phyloP scores from a whole-genome alignment of 2,113 vertebrate species.

The Phyllostomus hastatus region DNA sequence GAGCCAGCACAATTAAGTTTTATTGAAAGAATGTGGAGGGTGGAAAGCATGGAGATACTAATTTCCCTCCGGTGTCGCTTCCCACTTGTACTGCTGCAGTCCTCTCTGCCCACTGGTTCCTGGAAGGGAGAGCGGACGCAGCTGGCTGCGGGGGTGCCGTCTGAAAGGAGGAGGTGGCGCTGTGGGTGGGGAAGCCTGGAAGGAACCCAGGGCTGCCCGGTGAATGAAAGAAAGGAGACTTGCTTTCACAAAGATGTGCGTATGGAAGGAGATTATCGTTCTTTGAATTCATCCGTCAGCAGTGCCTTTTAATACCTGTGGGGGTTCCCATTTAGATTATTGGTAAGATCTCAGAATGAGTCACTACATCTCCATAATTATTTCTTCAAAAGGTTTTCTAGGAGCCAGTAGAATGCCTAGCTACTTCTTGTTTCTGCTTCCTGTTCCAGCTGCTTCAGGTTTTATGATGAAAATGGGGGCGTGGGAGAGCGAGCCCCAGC shows the following conservation, averaged over 20 bases:
- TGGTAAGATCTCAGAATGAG: not conserved
- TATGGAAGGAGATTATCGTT: not conserved
- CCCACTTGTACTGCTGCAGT: not conserved
- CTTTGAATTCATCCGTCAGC: not conserved
- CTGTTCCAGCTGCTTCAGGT: not conserved
- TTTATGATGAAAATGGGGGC: conserved; percentile 3
- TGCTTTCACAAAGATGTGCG: not conserved
- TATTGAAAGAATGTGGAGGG: not conserved
- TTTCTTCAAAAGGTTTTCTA: conserved; percentile 49
- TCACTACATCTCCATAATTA: not conserved
- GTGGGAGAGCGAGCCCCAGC: not conserved
- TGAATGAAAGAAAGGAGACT: not conserved
- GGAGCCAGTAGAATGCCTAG: not conserved
- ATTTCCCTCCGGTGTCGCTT: not conserved
- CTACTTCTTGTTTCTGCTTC: conserved; percentile 20
- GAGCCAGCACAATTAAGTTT: not conserved
- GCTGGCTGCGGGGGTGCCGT: not conserved
- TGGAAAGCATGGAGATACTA: not conserved
- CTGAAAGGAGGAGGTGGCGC: not conserved
- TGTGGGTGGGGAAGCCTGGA: not conserved
- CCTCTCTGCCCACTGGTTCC: not conserved
- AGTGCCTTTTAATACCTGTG: not conserved
- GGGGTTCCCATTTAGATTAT: conserved; percentile 18
- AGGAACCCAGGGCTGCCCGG: not conserved
- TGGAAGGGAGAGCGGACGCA: not conserved